phyloP scores from a whole-genome alignment of 1,140 invertebrate genomes.

The Scaptodrosophila lebanonensis region DNA sequence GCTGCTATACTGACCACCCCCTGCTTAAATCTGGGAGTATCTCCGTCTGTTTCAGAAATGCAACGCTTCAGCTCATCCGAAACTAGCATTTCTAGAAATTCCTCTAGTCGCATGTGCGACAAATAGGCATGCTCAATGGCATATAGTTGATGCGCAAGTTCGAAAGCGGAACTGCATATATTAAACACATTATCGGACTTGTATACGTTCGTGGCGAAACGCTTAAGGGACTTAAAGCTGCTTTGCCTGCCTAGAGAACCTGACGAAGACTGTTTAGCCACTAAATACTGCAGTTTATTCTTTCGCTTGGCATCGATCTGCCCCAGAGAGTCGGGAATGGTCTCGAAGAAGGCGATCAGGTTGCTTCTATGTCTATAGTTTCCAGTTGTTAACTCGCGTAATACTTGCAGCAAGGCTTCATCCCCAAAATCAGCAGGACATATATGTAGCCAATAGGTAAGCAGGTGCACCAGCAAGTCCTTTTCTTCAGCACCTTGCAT shows the following conservation, averaged over 20 bases:
- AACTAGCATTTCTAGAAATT: slow-evolving; percentile 47
- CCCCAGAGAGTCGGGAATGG: slow-evolving; percentile 12
- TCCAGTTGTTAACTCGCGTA: slow-evolving; percentile 29
- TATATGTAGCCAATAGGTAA: slow-evolving; percentile 28
- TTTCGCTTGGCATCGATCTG: slow-evolving; percentile 1
- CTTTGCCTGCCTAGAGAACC: slow-evolving; percentile 52
- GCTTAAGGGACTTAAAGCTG: slow-evolving; percentile 62
- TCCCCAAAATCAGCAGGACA: slow-evolving; percentile 45
- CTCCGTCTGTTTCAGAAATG: slow-evolving; percentile 32
- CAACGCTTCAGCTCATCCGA: slow-evolving; percentile 19
- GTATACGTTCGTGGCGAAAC: slow-evolving; percentile 49
- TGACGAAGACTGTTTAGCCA: slow-evolving; percentile 42
- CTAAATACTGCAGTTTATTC: slow-evolving; percentile 38
- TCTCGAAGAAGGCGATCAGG: slow-evolving; percentile 24
- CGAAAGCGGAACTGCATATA: slow-evolving; percentile 43
- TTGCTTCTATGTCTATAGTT: background rate
- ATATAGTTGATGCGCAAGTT: slow-evolving; percentile 53
- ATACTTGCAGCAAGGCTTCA: slow-evolving; percentile 35
- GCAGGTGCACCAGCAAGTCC: slow-evolving; percentile 13
- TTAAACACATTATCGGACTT: slow-evolving; percentile 52
- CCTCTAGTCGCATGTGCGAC: slow-evolving; percentile 49
- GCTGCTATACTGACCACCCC: slow-evolving; percentile 27
- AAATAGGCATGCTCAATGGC: slow-evolving; percentile 58
- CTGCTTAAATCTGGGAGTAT: slow-evolving; percentile 18
- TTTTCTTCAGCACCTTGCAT: background rate